Conservation (phyloP, 2,888 invertebrate species). For the Xanthostigma xanthostigma region DNA sequence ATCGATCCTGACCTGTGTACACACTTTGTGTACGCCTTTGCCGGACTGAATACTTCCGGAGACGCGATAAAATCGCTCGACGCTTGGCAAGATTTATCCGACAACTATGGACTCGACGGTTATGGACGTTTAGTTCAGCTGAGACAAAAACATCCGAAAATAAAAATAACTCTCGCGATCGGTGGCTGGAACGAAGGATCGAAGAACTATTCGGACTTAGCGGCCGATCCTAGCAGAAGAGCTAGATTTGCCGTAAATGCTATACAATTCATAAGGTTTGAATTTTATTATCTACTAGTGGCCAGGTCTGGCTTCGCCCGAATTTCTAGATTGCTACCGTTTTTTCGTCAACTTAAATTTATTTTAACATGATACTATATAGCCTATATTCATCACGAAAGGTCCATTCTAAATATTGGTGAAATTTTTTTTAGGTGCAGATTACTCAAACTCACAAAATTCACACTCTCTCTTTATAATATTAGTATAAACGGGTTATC, state of each 20-base stretch:
- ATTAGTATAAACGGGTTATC: too few species aligned
- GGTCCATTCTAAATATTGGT: too few species aligned
- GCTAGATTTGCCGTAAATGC: slow-evolving; percentile 54
- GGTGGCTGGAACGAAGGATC: slow-evolving; percentile 91
- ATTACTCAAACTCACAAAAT: too few species aligned
- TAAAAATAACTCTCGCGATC: slow-evolving; percentile 60
- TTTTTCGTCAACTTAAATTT: too few species aligned
- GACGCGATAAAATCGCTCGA: slow-evolving; percentile 60
- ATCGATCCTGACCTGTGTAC: slow-evolving; percentile 64
- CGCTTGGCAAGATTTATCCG: slow-evolving; percentile 61
- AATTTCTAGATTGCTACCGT: too few species aligned
- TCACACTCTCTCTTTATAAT: too few species aligned
- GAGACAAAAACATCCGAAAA: slow-evolving; percentile 49
- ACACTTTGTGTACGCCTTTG: slow-evolving; percentile 68
- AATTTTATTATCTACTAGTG: neutral
- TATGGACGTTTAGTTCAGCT: slow-evolving; percentile 52
- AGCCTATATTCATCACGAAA: too few species aligned
- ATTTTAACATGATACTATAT: too few species aligned
- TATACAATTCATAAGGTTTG: slow-evolving; percentile 46
- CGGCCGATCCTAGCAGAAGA: slow-evolving; percentile 44
- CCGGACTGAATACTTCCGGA: slow-evolving; percentile 52
- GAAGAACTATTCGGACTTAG: slow-evolving; percentile 51
- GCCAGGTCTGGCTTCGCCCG: too few species aligned
- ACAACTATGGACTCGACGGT: slow-evolving; percentile 56
- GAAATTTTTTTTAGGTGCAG: too few species aligned